Conservation (phyloP, 1,140 invertebrate species). For the Drosophila virilis region DNA sequence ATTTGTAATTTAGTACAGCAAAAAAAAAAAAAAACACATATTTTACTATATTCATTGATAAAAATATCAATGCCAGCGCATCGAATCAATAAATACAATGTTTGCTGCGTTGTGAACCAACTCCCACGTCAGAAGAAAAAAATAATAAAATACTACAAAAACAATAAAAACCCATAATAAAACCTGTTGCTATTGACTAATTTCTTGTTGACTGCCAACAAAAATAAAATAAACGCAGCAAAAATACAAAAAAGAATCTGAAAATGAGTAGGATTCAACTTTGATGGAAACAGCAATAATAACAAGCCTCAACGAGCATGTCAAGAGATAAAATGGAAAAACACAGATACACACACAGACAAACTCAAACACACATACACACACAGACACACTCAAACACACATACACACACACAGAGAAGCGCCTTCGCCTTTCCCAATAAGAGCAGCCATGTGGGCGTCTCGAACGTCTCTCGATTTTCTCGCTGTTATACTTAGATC, state of each 20-base stretch:
- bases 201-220: slow-evolving; percentile 51
- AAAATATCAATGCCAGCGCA: slow-evolving; percentile 52
- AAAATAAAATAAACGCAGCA: slow-evolving; percentile 37
- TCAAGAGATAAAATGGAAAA: slow-evolving; percentile 57
- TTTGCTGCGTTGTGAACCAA: slow-evolving; percentile 49
- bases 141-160: slow-evolving; percentile 10
- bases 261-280: slow-evolving; percentile 54
- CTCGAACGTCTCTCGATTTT: slow-evolving; percentile 54
- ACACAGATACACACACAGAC: slow-evolving; percentile 22
- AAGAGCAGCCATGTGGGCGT: slow-evolving; percentile 39
- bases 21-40: slow-evolving; percentile 2
- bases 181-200: slow-evolving; percentile 68
- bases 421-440: slow-evolving; percentile 46
- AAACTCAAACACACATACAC: neutral
- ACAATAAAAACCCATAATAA: slow-evolving; percentile 26
- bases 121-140: slow-evolving; percentile 53
- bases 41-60: slow-evolving; percentile 64
- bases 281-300: slow-evolving; percentile 5
- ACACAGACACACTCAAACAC: neutral
- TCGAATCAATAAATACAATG: slow-evolving; percentile 21
- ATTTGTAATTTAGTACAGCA: slow-evolving; percentile 55
- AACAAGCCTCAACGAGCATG: slow-evolving; percentile 35
- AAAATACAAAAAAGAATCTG: slow-evolving; percentile 17
- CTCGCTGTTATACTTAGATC: slow-evolving; percentile 40
- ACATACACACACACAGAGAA: slow-evolving; percentile 1